Base-by-base conservation (phyloP, 2,797 vertebrate genomes). In the Microctenopoma lineatum region DNA sequence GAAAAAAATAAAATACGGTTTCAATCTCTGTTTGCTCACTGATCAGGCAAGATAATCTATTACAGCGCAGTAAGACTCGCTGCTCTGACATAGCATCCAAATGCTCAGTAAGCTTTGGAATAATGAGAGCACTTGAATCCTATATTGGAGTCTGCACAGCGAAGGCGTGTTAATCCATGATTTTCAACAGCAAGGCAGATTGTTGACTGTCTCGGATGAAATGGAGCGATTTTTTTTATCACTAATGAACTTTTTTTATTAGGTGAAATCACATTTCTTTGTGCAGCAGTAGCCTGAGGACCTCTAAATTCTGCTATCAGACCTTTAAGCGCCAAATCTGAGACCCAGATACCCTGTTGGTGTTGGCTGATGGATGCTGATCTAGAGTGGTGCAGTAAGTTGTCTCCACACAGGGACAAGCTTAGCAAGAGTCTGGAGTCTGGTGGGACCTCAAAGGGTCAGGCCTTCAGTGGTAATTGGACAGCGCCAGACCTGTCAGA, bases 401-500 rank as follows among this genome's bases (percentile, higher is more conserved):
- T 0, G 0, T 50, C 44, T 38, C 34, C 0, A 10, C 16, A 32
- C 25, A 39, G 16, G 39, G 75, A 55, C 55, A 27, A 63, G 59
- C 60, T 13, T 42, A 63, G 32, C 45, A 12, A 21, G 41, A 48
- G 50, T 54, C 71, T 54, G 60, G 64, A 63, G 36, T 66, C 68
- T 53, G 50, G 44, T 16, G 10, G 16, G 32, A 11, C 59, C 54
- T 79, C 71, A 73, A 81, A 81, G 76, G 61, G 73, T 80, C 66
- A 50, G 44, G 46, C 59, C 39, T 73, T 16, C 80, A 63, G 83
- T 68, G 21, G 78, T 79, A 45, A 64, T 55, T 4, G 41, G 59
- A 65, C 75, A 11, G 26, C 14, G 34, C 39, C 59, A 44, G 63
- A 14, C 0, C 56, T 11, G 27, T 69, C 75, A 58, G 57, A 79